Conservation (phyloP, 2,113 vertebrate species). For the Asarcornis scutulata region DNA sequence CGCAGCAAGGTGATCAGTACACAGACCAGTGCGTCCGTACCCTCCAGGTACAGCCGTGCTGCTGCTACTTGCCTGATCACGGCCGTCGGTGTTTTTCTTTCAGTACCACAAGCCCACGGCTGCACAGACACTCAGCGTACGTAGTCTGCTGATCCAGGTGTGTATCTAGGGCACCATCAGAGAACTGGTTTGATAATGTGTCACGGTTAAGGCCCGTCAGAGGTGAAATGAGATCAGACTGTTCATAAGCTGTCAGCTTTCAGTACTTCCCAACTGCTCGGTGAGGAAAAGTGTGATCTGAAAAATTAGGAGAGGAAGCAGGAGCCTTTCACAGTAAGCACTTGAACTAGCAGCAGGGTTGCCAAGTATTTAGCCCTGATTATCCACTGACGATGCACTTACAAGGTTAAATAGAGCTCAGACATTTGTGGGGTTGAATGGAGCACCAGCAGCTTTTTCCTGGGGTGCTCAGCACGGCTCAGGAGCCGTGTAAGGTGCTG, state of each 20-base stretch:
- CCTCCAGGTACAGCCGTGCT: accelerated
- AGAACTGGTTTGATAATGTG: background rate
- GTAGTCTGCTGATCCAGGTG: background rate
- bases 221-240: background rate
- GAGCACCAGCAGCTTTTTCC: background rate
- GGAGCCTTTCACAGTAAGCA: background rate
- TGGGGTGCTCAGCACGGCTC: background rate
- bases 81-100: background rate
- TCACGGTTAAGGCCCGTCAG: background rate
- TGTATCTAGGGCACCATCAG: background rate
- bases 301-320: background rate
- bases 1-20: background rate
- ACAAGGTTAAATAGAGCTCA: background rate
- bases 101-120: accelerated
- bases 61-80: accelerated
- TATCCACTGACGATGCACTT: slow-evolving; percentile 17
- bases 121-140: accelerated
- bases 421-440: background rate
- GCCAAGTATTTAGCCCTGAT: background rate
- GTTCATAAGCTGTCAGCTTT: background rate
- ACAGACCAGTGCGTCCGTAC: background rate
- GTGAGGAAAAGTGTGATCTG: background rate
- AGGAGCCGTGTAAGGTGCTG: background rate
- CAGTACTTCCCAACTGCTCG: background rate
- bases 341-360: background rate